Evolutionary conservation across 2,888 invertebrate species (phyloP).

Genomic region (Stramonita haemastoma): DNA sequence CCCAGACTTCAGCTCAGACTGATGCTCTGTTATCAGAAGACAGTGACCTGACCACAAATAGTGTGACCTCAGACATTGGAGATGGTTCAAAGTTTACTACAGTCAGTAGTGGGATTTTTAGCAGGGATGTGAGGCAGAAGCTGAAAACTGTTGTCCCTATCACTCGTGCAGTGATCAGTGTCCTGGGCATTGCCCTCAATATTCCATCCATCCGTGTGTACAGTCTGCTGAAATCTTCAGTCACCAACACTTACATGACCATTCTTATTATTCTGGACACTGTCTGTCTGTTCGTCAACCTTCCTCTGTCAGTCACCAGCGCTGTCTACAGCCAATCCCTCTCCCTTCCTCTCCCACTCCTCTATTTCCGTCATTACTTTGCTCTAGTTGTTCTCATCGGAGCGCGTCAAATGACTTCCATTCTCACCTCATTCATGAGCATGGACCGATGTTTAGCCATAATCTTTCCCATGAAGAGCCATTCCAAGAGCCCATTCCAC

Average conservation of each 20-base stretch:
- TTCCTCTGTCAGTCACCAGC: neutral
- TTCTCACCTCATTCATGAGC: neutral
- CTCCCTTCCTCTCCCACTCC: neutral
- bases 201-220: neutral
- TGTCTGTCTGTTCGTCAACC: neutral
- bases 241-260: neutral
- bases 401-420: neutral
- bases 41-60: too few relatives aligned
- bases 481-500: neutral
- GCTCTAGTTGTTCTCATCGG: neutral
- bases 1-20: too few relatives aligned
- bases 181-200: neutral
- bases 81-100: too few relatives aligned
- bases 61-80: too few relatives aligned
- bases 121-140: neutral
- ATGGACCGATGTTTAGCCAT: neutral
- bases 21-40: too few relatives aligned
- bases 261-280: neutral
- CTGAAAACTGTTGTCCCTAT: neutral
- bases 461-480: neutral
- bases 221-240: neutral
- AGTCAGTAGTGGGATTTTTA: neutral
- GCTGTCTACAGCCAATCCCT: neutral
- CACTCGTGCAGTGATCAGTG: neutral
- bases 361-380: neutral